Conservation (phyloP, 2,888 invertebrate species). For the Disparrhopalites patrizii region DNA sequence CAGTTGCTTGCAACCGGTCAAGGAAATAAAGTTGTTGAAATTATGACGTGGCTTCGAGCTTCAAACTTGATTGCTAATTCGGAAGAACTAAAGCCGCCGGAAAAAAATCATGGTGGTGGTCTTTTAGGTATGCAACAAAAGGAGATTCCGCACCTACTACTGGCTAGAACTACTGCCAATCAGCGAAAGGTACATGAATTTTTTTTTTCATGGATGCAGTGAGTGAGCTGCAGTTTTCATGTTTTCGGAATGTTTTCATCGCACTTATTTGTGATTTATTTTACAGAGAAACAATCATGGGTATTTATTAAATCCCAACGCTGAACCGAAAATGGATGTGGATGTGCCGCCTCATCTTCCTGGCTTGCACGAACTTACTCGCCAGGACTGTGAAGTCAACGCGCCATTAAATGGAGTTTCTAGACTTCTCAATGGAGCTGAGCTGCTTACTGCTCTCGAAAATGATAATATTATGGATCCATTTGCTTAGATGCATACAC, state of each 20-base stretch:
- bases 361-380: not conserved
- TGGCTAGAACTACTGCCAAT: too few species aligned
- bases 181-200: not conserved
- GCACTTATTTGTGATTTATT: not conserved
- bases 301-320: not conserved
- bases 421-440: slow-evolving; percentile 55
- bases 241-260: not conserved
- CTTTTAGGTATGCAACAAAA: not conserved
- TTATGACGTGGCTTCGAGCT: not conserved
- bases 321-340: not conserved
- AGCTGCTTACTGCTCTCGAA: slow-evolving; percentile 56
- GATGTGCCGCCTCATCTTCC: not conserved
- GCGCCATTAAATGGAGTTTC: slow-evolving; percentile 53
- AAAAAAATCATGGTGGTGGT: not conserved
- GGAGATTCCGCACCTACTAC: too few species aligned
- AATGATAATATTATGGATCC: not conserved
- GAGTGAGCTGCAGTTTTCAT: not conserved
- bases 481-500: not conserved
- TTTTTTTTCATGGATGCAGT: not conserved
- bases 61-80: not conserved
- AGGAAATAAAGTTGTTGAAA: not conserved
- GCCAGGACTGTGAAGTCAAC: slow-evolving; percentile 58
- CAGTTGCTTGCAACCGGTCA: not conserved
- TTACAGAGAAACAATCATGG: slow-evolving; percentile 16
- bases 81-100: not conserved